Evolutionary conservation across 1,140 invertebrate species (phyloP).

Genomic region (Formica selysi): DNA sequence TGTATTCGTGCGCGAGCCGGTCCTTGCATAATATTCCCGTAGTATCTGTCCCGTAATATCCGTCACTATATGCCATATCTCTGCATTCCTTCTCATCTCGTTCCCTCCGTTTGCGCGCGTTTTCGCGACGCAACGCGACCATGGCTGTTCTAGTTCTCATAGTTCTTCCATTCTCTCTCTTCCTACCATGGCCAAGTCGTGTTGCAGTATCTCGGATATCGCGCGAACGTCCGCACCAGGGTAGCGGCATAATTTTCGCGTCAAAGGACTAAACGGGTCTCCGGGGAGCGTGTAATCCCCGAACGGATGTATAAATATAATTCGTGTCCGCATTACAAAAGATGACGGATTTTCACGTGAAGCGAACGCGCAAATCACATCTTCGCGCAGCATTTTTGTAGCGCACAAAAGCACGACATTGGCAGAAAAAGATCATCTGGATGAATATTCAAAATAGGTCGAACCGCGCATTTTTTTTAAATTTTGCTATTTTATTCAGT

Average conservation of each 20-base stretch:
- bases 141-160: background rate
- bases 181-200: background rate
- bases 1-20: slow-evolving; percentile 25
- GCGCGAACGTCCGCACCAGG: slow-evolving; percentile 10
- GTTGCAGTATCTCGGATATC: slow-evolving; percentile 51
- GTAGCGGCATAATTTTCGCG: slow-evolving; percentile 61
- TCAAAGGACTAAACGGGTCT: slow-evolving; percentile 31
- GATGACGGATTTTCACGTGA: slow-evolving; percentile 35
- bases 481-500: background rate
- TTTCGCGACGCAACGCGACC: slow-evolving; percentile 40
- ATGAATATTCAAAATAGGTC: slow-evolving; percentile 3
- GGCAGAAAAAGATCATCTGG: background rate
- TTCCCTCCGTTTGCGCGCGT: slow-evolving; percentile 2
- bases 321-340: slow-evolving; percentile 25
- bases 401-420: slow-evolving; percentile 13
- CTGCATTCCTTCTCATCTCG: slow-evolving; percentile 32
- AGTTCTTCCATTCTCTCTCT: background rate
- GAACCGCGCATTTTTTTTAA: background rate
- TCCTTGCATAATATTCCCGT: slow-evolving; percentile 15
- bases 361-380: slow-evolving; percentile 22
- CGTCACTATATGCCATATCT: background rate
- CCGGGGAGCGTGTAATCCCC: slow-evolving; percentile 34
- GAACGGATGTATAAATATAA: background rate
- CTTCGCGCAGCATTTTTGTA: slow-evolving; percentile 21
- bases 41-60: background rate